phyloP scores from a whole-genome alignment of 2,113 vertebrate genomes.

The Mesocricetus auratus region DNA sequence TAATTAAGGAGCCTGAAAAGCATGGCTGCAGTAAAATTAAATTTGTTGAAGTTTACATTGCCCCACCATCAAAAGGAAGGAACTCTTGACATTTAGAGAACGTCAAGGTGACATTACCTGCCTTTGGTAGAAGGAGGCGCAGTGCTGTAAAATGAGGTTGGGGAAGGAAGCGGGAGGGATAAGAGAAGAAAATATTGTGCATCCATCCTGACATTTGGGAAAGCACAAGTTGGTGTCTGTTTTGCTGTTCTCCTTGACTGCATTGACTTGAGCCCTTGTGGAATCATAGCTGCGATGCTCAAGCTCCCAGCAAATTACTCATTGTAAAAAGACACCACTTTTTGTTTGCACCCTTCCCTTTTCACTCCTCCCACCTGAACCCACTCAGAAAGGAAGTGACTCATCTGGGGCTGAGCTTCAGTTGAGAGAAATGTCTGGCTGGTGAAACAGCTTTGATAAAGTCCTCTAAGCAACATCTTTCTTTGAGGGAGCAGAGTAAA shows the following conservation, averaged over 20 bases:
- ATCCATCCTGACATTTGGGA: not conserved
- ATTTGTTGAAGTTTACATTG: slow-evolving; percentile 81
- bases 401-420: not conserved
- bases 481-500: not conserved
- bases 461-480: not conserved
- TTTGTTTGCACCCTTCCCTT: not conserved
- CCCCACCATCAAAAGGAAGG: slow-evolving; percentile 75
- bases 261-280: not conserved
- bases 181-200: accelerated
- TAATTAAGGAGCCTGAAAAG: slow-evolving; percentile 78
- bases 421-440: not conserved
- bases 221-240: too few species aligned
- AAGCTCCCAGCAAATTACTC: not conserved
- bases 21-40: slow-evolving; percentile 80
- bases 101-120: slow-evolving; percentile 74
- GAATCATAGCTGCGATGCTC: not conserved
- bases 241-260: not conserved
- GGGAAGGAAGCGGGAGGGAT: not conserved
- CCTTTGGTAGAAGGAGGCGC: slow-evolving; percentile 43
- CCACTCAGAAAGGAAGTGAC: not conserved
- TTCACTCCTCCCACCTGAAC: not conserved
- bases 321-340: not conserved
- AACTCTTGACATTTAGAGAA: slow-evolving; percentile 78
- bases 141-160: not conserved
- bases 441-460: not conserved